Percentiles rank a stretch among this genome's conserved stretches.
These are phyloP conservation scores for Cervus canadensis DNA, from an alignment of 2,113 vertebrate species.

Conservation along the genomic window DNA sequence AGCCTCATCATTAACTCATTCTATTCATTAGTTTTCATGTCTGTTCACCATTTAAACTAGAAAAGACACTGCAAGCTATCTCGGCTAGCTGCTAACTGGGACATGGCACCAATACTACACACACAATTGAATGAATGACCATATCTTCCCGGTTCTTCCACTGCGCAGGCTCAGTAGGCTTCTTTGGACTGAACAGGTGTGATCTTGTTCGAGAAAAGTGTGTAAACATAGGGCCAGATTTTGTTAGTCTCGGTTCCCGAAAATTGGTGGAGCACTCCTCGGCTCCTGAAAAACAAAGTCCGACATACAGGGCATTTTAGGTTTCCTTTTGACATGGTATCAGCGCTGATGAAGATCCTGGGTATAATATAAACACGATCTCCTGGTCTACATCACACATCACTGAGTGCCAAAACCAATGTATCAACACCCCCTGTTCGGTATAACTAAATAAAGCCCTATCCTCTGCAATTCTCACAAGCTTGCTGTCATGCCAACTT, in stretches of 20 bases:
- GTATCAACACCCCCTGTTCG: neutral
- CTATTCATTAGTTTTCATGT: neutral
- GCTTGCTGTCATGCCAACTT: neutral
- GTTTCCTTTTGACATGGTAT: neutral
- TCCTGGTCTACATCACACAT: neutral
- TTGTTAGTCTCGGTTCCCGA: constrained; percentile 97
- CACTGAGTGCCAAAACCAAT: neutral
- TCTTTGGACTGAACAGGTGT: constrained; percentile 76
- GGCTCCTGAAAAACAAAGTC: constrained; percentile 82
- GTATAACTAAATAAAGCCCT: neutral
- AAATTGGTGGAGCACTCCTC: constrained; percentile 93
- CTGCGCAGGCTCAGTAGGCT: constrained; percentile 69
- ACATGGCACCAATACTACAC: constrained; percentile 52
- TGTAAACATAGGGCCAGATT: constrained; percentile 97
- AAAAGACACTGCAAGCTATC: constrained; percentile 36
- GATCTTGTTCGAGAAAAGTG: constrained; percentile 90
- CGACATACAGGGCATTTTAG: neutral
- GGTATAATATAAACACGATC: neutral
- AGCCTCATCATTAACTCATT: neutral
- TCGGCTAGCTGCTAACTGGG: neutral
- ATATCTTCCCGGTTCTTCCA: constrained; percentile 57
- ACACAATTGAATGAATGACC: neutral
- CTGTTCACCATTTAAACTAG: neutral
- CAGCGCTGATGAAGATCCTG: neutral
- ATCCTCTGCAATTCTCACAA: neutral